Evolutionary conservation across 1,140 invertebrate species (phyloP).

Genomic region (honey bee (Apis mellifera)): DNA sequence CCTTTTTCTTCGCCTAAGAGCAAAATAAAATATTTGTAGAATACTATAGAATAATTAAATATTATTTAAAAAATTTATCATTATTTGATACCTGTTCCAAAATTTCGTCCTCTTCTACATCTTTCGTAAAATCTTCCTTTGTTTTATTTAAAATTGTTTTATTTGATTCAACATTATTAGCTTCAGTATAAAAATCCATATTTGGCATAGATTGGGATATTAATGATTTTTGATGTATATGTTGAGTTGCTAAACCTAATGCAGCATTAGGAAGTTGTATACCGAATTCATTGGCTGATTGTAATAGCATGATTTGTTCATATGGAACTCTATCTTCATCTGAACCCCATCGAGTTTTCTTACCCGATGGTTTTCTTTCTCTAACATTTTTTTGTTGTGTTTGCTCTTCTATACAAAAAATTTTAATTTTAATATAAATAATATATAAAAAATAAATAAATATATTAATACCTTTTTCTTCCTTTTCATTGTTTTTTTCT

Average conservation of each 20-base stretch:
- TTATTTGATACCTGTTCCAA: constrained; percentile 59
- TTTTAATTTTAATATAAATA: neutral
- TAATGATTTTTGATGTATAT: constrained; percentile 53
- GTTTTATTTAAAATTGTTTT: constrained; percentile 80
- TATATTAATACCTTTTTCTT: constrained; percentile 71
- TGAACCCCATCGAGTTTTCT: constrained; percentile 80
- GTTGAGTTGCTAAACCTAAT: constrained; percentile 71
- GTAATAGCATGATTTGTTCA: constrained; percentile 78
- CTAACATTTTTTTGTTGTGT: constrained; percentile 67
- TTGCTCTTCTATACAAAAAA: constrained; percentile 52
- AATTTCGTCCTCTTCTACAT: constrained; percentile 81
- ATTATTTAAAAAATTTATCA: neutral
- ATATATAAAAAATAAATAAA: constrained; percentile 6
- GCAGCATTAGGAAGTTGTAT: constrained; percentile 74
- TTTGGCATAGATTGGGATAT: constrained; percentile 47
- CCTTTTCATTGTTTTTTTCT: constrained; percentile 69
- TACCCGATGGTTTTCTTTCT: constrained; percentile 74
- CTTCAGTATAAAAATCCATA: constrained; percentile 76
- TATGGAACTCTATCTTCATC: constrained; percentile 79
- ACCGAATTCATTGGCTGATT: constrained; percentile 76
- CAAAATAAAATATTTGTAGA: neutral
- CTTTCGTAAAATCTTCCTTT: constrained; percentile 74
- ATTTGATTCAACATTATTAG: constrained; percentile 58
- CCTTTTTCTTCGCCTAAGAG: constrained; percentile 67
- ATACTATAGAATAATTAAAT: neutral